Evolutionary conservation across 2,888 invertebrate genomes (phyloP), one percentile per base, ranked within the genome.

Genomic region (Tiphia femorata): DNA sequence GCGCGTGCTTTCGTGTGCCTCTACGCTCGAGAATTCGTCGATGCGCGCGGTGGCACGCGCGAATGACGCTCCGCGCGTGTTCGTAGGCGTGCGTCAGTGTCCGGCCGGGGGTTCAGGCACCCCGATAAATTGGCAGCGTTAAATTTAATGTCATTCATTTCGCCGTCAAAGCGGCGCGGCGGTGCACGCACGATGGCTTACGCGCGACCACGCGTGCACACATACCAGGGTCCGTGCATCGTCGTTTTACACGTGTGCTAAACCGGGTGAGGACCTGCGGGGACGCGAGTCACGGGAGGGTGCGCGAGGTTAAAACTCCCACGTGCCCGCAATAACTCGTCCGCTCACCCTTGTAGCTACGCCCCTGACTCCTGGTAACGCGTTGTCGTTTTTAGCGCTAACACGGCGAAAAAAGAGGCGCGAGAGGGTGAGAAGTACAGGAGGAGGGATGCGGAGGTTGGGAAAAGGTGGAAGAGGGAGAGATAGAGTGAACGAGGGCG

Each of bases 101-200:
- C 50, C 53, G 44, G 40, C 42, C 47, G 48, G n/a, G n/a, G n/a
- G n/a, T n/a, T n/a, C 41, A 67, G 46, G 60, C 41, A 44, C 55
- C 53, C 58, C 78, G 73, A 78, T 78, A 75, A 78, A 79, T 78
- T 75, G 71, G 66, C 70, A 65, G 65, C 75, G 75, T 78, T 79
- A 75, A 75, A 78, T 78, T 77, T 77, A 75, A 78, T 73, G 75
- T 73, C 73, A 74, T 75, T 78, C 74, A 72, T 77, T 75, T 63
- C 50, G 49, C 42, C 49, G 54, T 40, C 48, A 44, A 40, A 42
- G n/a, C n/a, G n/a, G n/a, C n/a, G n/a, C 58, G 50, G 44, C 49
- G 49, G 49, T 56, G 19, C 58, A 37, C 10, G 27, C 37, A 23
- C 43, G 29, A 12, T 16, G 23, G n/a, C n/a, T n/a, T n/a, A n/a